Percentiles rank a stretch among this genome's conserved stretches.
These are phyloP conservation scores for Cavia aperea DNA, from an alignment of 2,113 vertebrate species.

Conservation along the genomic window DNA sequence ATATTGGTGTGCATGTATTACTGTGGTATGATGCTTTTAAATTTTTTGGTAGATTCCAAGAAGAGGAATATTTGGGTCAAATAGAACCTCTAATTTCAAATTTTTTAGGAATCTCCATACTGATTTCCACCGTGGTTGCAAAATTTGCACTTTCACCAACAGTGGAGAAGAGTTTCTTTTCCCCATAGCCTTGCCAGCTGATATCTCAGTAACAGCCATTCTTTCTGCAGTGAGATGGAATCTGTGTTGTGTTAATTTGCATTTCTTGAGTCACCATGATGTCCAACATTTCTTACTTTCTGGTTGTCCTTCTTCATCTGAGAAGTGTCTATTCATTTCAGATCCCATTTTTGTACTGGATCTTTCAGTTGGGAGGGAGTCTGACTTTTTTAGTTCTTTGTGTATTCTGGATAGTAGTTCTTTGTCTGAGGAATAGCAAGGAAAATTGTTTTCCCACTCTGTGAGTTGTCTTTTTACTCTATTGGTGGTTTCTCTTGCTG, in stretches of 20 bases:
- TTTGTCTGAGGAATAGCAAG: background rate
- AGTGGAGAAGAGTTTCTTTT: background rate
- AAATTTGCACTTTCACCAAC: background rate
- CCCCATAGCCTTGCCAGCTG: background rate
- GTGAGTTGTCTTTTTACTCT: background rate
- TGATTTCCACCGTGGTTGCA: background rate
- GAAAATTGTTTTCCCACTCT: background rate
- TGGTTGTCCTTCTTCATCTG: background rate
- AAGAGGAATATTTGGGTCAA: background rate
- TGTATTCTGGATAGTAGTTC: background rate
- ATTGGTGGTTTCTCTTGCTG: background rate
- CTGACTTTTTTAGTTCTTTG: background rate
- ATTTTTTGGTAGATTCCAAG: background rate
- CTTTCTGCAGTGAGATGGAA: background rate
- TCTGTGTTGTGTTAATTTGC: background rate
- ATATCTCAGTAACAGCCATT: background rate
- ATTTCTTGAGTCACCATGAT: background rate
- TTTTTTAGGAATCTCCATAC: background rate
- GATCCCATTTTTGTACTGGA: background rate
- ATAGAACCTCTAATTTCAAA: background rate
- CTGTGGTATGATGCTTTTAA: background rate
- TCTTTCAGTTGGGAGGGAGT: background rate
- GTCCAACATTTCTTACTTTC: background rate
- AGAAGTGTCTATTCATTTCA: background rate
- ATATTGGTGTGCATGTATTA: background rate